Evolutionary conservation across 2,888 invertebrate genomes (phyloP), one percentile per base, ranked within the genome.

Genomic region (Trissolcus brochymenae): DNA sequence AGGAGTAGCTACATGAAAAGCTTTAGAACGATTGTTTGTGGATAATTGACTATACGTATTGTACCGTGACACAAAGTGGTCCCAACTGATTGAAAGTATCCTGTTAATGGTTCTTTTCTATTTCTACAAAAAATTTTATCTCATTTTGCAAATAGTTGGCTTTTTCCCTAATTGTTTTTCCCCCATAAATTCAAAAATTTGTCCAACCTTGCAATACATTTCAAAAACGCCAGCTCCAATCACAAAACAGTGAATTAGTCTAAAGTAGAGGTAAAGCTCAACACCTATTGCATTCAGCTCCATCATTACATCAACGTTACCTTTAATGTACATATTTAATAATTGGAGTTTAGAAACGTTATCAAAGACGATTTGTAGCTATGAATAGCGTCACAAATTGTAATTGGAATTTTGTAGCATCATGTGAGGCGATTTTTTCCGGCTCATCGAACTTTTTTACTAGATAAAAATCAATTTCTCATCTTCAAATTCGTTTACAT

Each of bases 1-100:
- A 73, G 68, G 62, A 73, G 54, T 73, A 60, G 64, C 77, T 77
- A 77, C 55, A 60, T 77, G 68, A 65, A 77, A 73, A 78, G 78
- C 78, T 78, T 74, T 74, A 78, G 73, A 78, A 78, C 68, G 78
- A 78, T 74, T 66, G 72, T 76, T 77, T 70, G 68, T 65, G 77
- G 68, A 79, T 84, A 84, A 84, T 84, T 84, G 84, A 84, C 84
- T 84, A 82, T 81, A 82, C 82, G 82, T 84, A 83, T 84, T 84
- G 83, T 84, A 83, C 83, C 83, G 81, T 83, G 83, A 83, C 82
- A 82, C 82, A 81, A 81, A 82, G 80, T 85, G 84, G 84, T 85
- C 84, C 84, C 84, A 82, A 83, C 80, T 77, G 70, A 72, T 78
- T 76, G 75, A 79, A 78, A 70, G 74, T 78, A 78, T 64, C 9